Evolutionary conservation across 2,113 vertebrate species (phyloP).

Genomic region (Tetrax tetrax): DNA sequence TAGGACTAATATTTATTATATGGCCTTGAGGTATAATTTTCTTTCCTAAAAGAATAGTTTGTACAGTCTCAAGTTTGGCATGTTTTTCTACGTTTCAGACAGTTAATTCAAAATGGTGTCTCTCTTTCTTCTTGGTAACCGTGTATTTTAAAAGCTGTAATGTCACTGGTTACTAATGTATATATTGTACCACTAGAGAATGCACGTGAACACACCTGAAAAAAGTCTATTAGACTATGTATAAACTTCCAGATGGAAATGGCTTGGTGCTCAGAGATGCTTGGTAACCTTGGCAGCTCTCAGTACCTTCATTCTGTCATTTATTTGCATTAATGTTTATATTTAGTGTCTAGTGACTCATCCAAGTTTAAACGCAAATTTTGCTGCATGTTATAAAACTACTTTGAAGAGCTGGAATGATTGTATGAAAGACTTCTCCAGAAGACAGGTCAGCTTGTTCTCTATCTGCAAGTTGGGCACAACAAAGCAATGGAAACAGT

Average conservation of each 20-base stretch:
- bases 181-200: neutral
- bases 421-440: neutral
- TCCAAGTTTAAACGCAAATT: neutral
- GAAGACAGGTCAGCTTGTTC: neutral
- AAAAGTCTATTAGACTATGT: neutral
- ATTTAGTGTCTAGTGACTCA: neutral
- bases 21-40: neutral
- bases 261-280: neutral
- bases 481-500: neutral
- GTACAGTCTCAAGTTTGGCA: neutral
- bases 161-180: neutral
- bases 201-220: accelerated
- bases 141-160: neutral
- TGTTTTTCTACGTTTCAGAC: neutral
- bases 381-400: neutral
- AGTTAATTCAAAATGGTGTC: neutral
- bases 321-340: neutral
- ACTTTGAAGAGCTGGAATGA: neutral
- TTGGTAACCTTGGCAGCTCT: neutral
- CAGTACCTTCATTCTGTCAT: neutral
- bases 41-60: neutral
- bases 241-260: neutral
- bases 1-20: neutral
- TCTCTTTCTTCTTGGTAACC: neutral
- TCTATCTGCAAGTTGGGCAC: neutral